Conservation (phyloP, 2,113 vertebrate species). For the Lota lota region DNA sequence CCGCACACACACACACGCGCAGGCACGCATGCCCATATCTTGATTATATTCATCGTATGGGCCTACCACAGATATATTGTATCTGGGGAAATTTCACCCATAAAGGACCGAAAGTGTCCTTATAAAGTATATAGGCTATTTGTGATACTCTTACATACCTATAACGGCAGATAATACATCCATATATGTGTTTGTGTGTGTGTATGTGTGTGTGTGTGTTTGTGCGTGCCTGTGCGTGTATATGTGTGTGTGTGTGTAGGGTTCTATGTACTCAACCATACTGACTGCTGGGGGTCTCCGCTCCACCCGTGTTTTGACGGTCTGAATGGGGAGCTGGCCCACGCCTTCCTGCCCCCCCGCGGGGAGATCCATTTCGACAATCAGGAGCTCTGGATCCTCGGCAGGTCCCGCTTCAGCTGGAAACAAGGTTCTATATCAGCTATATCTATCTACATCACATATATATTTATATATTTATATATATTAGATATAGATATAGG, state of each 20-base stretch:
- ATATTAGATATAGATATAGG: too few relatives aligned
- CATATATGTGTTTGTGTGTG: too few relatives aligned
- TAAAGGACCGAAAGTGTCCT: too few relatives aligned
- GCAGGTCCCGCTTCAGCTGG: constrained; percentile 82
- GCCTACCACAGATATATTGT: not conserved
- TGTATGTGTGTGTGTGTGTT: too few relatives aligned
- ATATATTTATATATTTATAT: too few relatives aligned
- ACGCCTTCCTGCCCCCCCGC: constrained; percentile 79
- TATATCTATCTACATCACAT: too few relatives aligned
- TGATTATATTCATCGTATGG: not conserved
- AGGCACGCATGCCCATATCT: not conserved
- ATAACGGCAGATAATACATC: too few relatives aligned
- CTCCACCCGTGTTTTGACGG: constrained; percentile 84
- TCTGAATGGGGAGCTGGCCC: constrained; percentile 79
- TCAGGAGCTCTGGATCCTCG: constrained; percentile 84
- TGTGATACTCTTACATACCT: too few relatives aligned
- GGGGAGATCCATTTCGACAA: constrained; percentile 85
- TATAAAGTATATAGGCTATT: too few relatives aligned
- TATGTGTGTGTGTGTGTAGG: constrained; percentile 50
- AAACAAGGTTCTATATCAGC: constrained; percentile 69
- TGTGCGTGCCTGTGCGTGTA: too few relatives aligned
- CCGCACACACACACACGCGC: not conserved
- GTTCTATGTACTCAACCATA: constrained; percentile 82
- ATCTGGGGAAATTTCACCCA: too few relatives aligned
- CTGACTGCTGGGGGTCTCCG: constrained; percentile 78